phyloP scores from a whole-genome alignment of 1,140 invertebrate species.

The Globodera ellingtonae region DNA sequence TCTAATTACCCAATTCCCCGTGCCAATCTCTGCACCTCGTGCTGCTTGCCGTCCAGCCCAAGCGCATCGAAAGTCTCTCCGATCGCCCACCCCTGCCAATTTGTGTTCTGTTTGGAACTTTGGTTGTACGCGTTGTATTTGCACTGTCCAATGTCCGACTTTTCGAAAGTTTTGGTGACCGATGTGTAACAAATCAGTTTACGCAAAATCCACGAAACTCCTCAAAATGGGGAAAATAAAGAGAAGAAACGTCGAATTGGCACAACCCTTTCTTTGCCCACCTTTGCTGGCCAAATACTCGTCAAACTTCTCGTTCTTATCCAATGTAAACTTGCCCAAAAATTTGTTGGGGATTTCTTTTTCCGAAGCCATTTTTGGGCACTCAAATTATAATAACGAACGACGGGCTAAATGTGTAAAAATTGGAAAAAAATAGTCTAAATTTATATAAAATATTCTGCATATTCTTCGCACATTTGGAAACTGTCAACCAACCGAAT shows the following conservation, averaged over 20 bases:
- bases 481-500: background rate
- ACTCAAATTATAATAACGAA: background rate
- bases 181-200: constrained; percentile 60
- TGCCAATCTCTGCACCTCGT: constrained; percentile 31
- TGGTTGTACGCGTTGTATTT: constrained; percentile 56
- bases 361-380: constrained; percentile 10
- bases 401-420: background rate
- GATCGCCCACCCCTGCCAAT: constrained; percentile 43
- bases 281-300: constrained; percentile 59
- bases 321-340: constrained; percentile 56
- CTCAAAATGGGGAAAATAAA: constrained; percentile 35
- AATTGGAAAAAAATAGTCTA: too few relatives aligned
- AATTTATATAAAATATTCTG: constrained; percentile 16
- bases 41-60: constrained; percentile 49
- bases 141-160: constrained; percentile 22
- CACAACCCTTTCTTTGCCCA: background rate
- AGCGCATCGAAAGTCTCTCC: constrained; percentile 47
- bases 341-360: constrained; percentile 55
- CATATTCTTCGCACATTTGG: constrained; percentile 6
- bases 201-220: constrained; percentile 59
- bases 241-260: background rate
- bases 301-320: constrained; percentile 62
- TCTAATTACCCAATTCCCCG: background rate
- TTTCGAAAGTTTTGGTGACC: constrained; percentile 57
- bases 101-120: constrained; percentile 45